phyloP scores from a whole-genome alignment of 2,888 invertebrate genomes.

The Agrilus cyanescens region DNA sequence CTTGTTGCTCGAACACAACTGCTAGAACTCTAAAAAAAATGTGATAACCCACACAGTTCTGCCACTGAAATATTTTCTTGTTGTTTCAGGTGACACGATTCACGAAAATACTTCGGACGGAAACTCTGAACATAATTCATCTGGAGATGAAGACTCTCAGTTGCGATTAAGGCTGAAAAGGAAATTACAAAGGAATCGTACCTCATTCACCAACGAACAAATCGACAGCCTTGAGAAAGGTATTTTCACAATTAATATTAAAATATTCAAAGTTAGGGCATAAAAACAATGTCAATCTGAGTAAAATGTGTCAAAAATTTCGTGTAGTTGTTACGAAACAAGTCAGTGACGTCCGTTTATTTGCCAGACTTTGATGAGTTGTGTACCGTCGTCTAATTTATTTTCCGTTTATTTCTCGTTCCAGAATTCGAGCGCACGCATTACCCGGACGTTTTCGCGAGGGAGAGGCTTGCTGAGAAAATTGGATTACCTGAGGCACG shows the following conservation, averaged over 20 bases:
- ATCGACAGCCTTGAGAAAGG: conserved; percentile 98
- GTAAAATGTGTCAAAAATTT: conserved; percentile 5
- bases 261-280: neutral
- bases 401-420: conserved; percentile 25
- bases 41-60: too few species aligned
- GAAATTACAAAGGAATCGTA: conserved; percentile 93
- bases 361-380: neutral
- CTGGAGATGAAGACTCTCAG: conserved; percentile 83
- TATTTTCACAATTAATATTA: conserved; percentile 32
- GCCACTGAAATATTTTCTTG: too few species aligned
- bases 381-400: conserved; percentile 3
- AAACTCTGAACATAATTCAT: conserved; percentile 83
- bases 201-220: conserved; percentile 97
- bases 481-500: conserved; percentile 97
- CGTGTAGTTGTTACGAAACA: neutral
- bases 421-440: conserved; percentile 94
- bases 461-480: conserved; percentile 91
- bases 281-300: conserved; percentile 1
- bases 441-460: conserved; percentile 94
- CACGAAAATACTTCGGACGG: conserved; percentile 75
- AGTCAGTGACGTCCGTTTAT: neutral
- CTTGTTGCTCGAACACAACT: too few species aligned
- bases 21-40: too few species aligned
- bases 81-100: conserved; percentile 12
- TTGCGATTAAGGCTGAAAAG: conserved; percentile 86